Evolutionary conservation across 2,113 vertebrate species (phyloP), one percentile per base, ranked within the genome.

Genomic region (Myotis brandtii): DNA sequence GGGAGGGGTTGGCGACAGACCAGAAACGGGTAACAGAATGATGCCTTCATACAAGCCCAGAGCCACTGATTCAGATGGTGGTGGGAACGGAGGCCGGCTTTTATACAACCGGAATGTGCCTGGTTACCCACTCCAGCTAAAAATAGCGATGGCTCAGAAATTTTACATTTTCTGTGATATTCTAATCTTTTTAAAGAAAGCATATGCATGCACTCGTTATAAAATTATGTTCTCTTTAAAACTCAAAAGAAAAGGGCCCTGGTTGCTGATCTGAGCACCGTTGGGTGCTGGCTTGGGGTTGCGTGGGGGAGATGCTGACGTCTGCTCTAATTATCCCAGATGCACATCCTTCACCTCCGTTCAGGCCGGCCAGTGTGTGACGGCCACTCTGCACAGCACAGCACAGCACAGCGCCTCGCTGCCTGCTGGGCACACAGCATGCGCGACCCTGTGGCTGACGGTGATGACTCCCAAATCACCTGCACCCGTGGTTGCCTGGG

Each of bases 151-250:
- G 67, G 37, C 69, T 64, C 46, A 5, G 75, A 96, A 66, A 79
- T 23, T 20, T 83, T 72, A 66, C 59, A 94, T 83, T 48, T 2
- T 95, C 50, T 82, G n/a, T 70, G 67, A 83, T 40, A 64, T 23
- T 80, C 62, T 70, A 20, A 34, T 13, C 54, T 80, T 86, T 95
- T 85, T 7, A 70, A 94, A 89, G 93, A 85, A 66, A 54, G 16
- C 25, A 25, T 84, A 76, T 21, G 7, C 32, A 11, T 18, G 66
- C 34, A 9, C 77, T 64, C 17, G 30, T 37, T 92, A 25, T 34
- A 23, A 69, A 84, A 79, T 95, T 72, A 13, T 40, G 37, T 62
- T 77, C 25, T 91, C 50, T 93, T 89, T 93, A 79, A 93, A 83
- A 79, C 70, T 75, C 80, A 80, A 89, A 95, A 93, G 64, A 40